These are phyloP conservation scores for Drosophila rufa DNA, from an alignment of 1,140 invertebrate genomes.

Conservation along the genomic window DNA sequence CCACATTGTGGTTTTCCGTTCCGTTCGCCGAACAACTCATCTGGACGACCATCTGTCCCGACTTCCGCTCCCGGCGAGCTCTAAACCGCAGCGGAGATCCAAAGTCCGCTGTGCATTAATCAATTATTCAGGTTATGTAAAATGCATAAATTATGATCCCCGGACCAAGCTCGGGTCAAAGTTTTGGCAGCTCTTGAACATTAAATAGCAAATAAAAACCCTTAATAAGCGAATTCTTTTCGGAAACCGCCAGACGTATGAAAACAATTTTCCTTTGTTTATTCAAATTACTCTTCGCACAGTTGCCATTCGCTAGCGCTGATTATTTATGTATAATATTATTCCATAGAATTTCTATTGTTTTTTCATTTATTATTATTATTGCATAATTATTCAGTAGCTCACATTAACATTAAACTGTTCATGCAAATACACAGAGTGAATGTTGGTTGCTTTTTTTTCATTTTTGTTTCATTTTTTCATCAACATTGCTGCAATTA, in stretches of 20 bases:
- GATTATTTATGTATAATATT: slow-evolving; percentile 16
- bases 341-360: slow-evolving; percentile 19
- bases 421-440: slow-evolving; percentile 34
- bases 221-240: slow-evolving; percentile 4
- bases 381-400: slow-evolving; percentile 50
- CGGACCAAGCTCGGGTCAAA: background rate
- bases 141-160: slow-evolving; percentile 62
- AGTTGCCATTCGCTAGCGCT: slow-evolving; percentile 3
- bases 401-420: slow-evolving; percentile 50
- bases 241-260: background rate
- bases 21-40: slow-evolving; percentile 35
- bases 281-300: slow-evolving; percentile 32
- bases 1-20: slow-evolving; percentile 67
- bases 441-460: slow-evolving; percentile 9
- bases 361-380: slow-evolving; percentile 28
- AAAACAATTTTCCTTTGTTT: slow-evolving; percentile 44
- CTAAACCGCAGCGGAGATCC: slow-evolving; percentile 45
- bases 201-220: slow-evolving; percentile 2
- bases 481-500: slow-evolving; percentile 8
- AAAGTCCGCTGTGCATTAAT: slow-evolving; percentile 67
- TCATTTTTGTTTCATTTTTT: slow-evolving; percentile 7
- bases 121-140: slow-evolving; percentile 59
- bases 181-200: slow-evolving; percentile 5
- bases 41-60: slow-evolving; percentile 35
- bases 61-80: slow-evolving; percentile 53